Base-by-base conservation (phyloP, 2,888 invertebrate genomes). In the Physocephala rufipes region DNA sequence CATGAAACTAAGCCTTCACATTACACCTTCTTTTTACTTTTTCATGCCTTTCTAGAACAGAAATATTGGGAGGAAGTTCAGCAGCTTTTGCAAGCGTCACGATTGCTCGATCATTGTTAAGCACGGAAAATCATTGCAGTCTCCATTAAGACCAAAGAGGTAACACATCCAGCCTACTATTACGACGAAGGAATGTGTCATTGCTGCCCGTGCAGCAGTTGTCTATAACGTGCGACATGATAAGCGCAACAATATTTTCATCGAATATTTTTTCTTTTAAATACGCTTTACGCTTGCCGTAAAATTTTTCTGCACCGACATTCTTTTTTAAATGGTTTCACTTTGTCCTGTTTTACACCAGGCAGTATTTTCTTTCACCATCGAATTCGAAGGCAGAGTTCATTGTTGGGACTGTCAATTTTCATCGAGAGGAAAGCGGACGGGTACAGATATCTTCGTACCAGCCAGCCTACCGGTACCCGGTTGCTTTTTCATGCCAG, bases 181-280 rank as follows among this genome's bases (percentile, higher is more conserved):
- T 9, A 36, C 36, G 36, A 36, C 9, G 36, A 9, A 9, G 5
- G 9, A 36, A 4, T 36, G 36, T 36, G 36, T 9, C 9, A 9
- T 9, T 36, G 36, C 36, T 36, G 36, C 36, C 9, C 77, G 76
- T 78, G 79, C 78, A 76, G 79, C 78, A 77, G 78, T 76, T 79
- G 79, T 78, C 76, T 78, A 77, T 79, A 77, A 78, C 78, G 78
- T 78, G 77, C 78, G n/a, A 77, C 78, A 78, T 79, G 79, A 79
- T 79, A 79, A 78, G 77, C 77, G 78, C 77, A 77, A 76, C 76
- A 79, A 28, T 76, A 77, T 78, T 78, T 76, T 77, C 75, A 73
- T 74, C 74, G 74, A 75, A 74, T 68, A 72, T 70, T 72, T 72
- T 72, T 77, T n/a, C n/a, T 75, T 78, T 79, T 79, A 79, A 79